Conservation (phyloP, 2,113 vertebrate genomes). For the Callopanchax toddi region DNA sequence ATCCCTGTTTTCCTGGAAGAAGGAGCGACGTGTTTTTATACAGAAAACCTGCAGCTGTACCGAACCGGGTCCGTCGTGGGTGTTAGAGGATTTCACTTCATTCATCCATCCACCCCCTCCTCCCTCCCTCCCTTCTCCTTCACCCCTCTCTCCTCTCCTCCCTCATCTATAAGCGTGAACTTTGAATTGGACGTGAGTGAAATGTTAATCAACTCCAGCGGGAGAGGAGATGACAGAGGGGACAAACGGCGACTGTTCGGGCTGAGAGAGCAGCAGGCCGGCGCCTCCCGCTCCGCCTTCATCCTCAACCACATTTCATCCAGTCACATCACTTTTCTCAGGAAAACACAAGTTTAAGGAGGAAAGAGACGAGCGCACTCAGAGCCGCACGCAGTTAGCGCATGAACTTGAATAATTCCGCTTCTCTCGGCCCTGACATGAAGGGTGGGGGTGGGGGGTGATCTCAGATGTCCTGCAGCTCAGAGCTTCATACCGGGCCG, state of each 20-base stretch:
- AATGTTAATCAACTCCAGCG: conserved; percentile 74
- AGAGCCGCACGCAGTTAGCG: no score
- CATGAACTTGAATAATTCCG: conserved; percentile 13
- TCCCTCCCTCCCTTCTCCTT: neutral
- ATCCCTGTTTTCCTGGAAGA: neutral
- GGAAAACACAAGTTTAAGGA: no score
- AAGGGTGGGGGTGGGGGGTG: no score
- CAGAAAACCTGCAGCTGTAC: conserved; percentile 9
- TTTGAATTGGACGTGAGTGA: conserved; percentile 83
- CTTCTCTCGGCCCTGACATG: neutral
- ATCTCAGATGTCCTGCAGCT: conserved; percentile 24
- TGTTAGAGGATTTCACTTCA: conserved; percentile 53
- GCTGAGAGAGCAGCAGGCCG: conserved; percentile 1
- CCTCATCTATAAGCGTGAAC: conserved; percentile 78
- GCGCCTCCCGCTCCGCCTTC: neutral
- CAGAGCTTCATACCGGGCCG: conserved; percentile 5
- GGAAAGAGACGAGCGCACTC: no score
- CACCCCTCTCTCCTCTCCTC: conserved; percentile 22
- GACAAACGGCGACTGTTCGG: conserved; percentile 69
- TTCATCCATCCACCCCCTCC: conserved; percentile 1
- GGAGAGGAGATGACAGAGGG: conserved; percentile 63
- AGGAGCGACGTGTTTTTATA: conserved; percentile 10
- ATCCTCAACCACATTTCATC: no score
- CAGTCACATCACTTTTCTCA: no score
- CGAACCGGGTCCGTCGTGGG: conserved; percentile 44